Percentiles rank a stretch among this genome's conserved stretches.
phyloP scores from a whole-genome alignment of 2,888 invertebrate species.

The Drosophila quinaria region DNA sequence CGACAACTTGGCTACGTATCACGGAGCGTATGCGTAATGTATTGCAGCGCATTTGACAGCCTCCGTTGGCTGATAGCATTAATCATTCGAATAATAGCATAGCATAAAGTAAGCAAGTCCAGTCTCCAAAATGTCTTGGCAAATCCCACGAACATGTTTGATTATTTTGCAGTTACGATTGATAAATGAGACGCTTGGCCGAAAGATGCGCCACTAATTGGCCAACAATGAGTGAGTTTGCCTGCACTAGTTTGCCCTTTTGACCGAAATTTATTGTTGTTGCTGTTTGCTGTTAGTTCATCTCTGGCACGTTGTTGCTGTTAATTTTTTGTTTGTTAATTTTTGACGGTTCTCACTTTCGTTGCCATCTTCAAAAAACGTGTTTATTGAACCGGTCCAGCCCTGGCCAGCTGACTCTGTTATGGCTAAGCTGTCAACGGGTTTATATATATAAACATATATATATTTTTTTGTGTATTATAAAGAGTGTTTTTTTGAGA shows the following conservation, averaged over 20 bases:
- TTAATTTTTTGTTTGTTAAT: conserved; percentile 11
- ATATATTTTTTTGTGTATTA: neutral
- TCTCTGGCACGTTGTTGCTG: conserved; percentile 7
- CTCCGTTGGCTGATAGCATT: neutral
- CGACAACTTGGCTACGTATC: conserved; percentile 19
- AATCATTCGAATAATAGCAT: conserved; percentile 15
- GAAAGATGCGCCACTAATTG: conserved; percentile 48
- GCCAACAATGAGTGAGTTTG: conserved; percentile 38
- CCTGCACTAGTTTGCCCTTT: conserved; percentile 57
- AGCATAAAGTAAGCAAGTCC: conserved; percentile 17
- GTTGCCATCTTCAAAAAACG: conserved; percentile 40
- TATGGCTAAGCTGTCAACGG: conserved; percentile 20
- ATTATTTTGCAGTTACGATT: conserved; percentile 63
- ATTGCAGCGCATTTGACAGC: conserved; percentile 4
- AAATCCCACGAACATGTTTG: conserved; percentile 26
- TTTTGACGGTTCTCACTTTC: conserved; percentile 68
- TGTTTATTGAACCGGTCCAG: conserved; percentile 58
- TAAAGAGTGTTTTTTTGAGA: no score
- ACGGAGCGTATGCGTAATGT: conserved; percentile 33
- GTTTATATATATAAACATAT: conserved; percentile 12
- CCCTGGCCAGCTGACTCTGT: conserved; percentile 60
- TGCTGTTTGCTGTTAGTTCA: conserved; percentile 3
- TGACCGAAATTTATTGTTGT: conserved; percentile 1
- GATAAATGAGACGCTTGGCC: conserved; percentile 60
- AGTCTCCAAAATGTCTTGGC: conserved; percentile 13